These are phyloP conservation scores for Agrochola circellaris DNA, from an alignment of 2,888 invertebrate species.

Conservation along the genomic window DNA sequence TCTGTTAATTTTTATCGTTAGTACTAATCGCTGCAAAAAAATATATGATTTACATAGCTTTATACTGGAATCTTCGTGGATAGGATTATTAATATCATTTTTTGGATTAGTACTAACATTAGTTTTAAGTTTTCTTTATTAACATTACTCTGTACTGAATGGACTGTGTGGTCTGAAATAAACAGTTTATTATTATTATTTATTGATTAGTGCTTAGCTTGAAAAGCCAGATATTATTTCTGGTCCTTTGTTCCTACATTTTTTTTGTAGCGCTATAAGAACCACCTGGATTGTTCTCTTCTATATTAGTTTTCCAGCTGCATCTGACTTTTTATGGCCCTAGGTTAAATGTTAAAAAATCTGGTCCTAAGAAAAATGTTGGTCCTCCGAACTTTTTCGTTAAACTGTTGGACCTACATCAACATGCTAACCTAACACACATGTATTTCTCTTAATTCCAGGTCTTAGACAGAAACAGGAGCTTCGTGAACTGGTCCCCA, in stretches of 20 bases:
- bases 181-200: too few species aligned
- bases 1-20: slow-evolving; percentile 4
- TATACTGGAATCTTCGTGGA: too few species aligned
- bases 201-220: too few species aligned
- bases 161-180: too few species aligned
- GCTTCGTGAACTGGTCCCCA: slow-evolving; percentile 69
- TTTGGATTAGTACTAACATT: too few species aligned
- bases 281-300: not conserved
- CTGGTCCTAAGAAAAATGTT: not conserved
- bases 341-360: too few species aligned
- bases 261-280: not conserved
- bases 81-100: too few species aligned
- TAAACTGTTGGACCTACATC: too few species aligned
- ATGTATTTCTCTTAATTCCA: slow-evolving; percentile 59
- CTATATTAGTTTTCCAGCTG: not conserved
- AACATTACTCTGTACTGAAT: too few species aligned
- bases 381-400: not conserved
- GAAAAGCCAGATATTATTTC: not conserved
- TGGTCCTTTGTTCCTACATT: not conserved
- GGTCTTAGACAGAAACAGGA: slow-evolving; percentile 82
- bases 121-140: too few species aligned
- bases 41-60: too few species aligned
- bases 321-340: not conserved
- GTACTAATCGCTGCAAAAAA: not conserved
- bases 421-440: too few species aligned